Percentiles rank a stretch among this genome's conserved stretches.
Evolutionary conservation across 2,888 invertebrate species (phyloP).

Genomic region (Branchellion lobata): DNA sequence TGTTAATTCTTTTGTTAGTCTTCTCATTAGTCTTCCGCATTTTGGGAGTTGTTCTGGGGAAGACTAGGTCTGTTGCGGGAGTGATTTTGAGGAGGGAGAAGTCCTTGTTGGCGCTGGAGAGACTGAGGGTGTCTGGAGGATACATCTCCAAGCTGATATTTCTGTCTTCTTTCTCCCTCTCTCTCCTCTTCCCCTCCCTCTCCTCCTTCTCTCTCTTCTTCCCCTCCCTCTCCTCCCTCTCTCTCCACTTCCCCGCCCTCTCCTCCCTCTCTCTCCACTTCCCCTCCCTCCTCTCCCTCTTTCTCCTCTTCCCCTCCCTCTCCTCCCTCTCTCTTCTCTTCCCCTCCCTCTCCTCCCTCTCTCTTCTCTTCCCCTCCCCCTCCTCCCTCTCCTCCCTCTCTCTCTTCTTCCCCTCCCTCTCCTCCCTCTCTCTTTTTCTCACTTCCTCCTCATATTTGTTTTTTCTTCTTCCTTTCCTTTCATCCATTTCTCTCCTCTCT

Average conservation of each 20-base stretch:
- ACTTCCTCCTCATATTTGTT: no score
- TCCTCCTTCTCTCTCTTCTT: neutral
- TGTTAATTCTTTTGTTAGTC: no score
- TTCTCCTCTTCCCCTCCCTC: neutral
- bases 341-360: neutral
- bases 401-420: slow-evolving; percentile 12
- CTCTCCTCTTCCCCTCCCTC: neutral
- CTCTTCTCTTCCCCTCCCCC: no score
- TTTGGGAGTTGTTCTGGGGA: no score
- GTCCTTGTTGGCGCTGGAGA: no score
- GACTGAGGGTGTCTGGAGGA: neutral
- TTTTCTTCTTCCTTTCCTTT: no score
- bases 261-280: neutral
- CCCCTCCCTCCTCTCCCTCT: neutral
- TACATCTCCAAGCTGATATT: neutral
- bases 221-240: neutral
- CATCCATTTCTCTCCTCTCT: no score
- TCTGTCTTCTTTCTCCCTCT: neutral
- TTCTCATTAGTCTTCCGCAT: no score
- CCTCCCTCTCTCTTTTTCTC: no score
- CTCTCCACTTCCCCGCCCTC: neutral
- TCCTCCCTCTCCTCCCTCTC: neutral
- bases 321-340: neutral
- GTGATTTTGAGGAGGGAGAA: no score
- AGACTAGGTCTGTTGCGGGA: no score